These are phyloP conservation scores for Aelia acuminata DNA, from an alignment of 2,888 invertebrate species.

Conservation along the genomic window DNA sequence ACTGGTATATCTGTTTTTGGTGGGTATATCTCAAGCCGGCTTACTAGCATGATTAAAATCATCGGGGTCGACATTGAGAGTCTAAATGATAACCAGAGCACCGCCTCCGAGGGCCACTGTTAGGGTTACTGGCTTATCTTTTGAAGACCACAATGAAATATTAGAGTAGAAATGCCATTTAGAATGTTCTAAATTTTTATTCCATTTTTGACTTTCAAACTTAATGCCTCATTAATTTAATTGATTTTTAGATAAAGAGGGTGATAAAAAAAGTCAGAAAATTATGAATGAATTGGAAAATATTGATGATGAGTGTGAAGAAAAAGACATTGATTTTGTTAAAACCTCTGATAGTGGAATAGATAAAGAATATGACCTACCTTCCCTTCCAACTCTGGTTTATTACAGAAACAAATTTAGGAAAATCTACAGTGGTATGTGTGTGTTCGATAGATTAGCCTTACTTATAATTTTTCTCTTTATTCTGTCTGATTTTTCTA, in stretches of 20 bases:
- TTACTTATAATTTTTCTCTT: background rate
- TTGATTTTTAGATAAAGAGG: slow-evolving; percentile 81
- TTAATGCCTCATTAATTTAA: too few species aligned
- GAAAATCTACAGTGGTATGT: slow-evolving; percentile 83
- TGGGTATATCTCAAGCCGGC: too few species aligned
- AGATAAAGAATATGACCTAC: slow-evolving; percentile 88
- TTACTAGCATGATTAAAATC: too few species aligned
- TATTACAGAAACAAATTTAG: slow-evolving; percentile 91
- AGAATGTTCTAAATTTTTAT: background rate
- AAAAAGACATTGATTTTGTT: slow-evolving; percentile 91
- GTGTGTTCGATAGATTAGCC: background rate
- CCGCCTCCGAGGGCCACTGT: too few species aligned
- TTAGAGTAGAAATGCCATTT: background rate
- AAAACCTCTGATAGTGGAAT: slow-evolving; percentile 92
- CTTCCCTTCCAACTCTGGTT: slow-evolving; percentile 84
- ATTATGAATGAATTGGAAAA: slow-evolving; percentile 91
- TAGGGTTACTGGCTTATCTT: too few species aligned
- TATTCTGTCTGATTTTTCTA: background rate
- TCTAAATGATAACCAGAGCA: too few species aligned
- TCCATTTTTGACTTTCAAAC: background rate
- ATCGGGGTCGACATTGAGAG: too few species aligned
- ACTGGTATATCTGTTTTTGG: too few species aligned
- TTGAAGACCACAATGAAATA: too few species aligned
- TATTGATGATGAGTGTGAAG: slow-evolving; percentile 93
- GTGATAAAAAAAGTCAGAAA: slow-evolving; percentile 90